Base-by-base conservation (phyloP, 2,888 invertebrate species). In the Cerastoderma edule region DNA sequence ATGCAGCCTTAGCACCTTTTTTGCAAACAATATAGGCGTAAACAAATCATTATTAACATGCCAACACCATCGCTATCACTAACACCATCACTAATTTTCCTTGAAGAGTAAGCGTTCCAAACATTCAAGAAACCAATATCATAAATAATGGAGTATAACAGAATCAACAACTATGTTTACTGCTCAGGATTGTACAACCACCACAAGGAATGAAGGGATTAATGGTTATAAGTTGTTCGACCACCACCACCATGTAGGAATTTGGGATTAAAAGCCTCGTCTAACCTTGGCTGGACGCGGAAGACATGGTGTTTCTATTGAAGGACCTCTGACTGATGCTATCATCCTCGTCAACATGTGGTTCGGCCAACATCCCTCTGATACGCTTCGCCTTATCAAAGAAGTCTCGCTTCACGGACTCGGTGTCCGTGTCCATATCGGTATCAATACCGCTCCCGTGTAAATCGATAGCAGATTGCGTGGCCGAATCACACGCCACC, bases 271-370 rank as follows among this genome's bases (percentile, higher is more conserved):
- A n/a, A n/a, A 33, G 28, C 4, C 32, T 65, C 10, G n/a, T 53
- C 72, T 75, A 80, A 85, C 85, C 85, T 82, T 79, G 78, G 16
- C 84, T 80, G 13, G 84, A 84, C 19, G 83, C 67, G 5, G 80
- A 68, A 8, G 84, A 83, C 60, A 82, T 72, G 22, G 72, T 60
- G 54, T 75, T 75, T 50, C 80, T 70, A n/a, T n/a, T n/a, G n/a
- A 66, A 68, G 10, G 67, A 64, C 44, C 72, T 72, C 19, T 64
- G 72, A 57, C 70, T 70, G 13, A 68, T 53, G 8, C 68, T 35
- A 63, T 57, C 56, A 46, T 66, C 67, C 19, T 83, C 80, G 50
- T 73, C 72, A 16, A 77, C 71, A 19, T 64, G 53, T 19, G 54
- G 68, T 54, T 68, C 72, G 13, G 24, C 60, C 8, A 78, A 19